Conservation (phyloP, 2,888 invertebrate species). For the Agonopterix subpropinquella region DNA sequence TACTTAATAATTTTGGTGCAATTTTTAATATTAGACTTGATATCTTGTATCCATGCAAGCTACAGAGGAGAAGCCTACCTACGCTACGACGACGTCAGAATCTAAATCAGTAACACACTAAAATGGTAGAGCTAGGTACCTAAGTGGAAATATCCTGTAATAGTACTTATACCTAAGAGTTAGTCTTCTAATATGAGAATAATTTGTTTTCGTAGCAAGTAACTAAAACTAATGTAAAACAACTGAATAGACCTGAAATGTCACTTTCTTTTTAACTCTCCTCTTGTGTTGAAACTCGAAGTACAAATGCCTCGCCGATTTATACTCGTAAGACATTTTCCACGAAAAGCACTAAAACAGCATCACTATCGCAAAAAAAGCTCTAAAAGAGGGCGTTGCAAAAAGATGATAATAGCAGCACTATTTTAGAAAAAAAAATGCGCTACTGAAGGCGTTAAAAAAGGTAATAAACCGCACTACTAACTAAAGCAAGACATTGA, state of each 20-base stretch:
- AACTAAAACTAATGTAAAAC: neutral
- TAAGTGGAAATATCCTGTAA: no score
- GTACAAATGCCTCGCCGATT: conserved; percentile 43
- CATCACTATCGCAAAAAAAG: conserved; percentile 11
- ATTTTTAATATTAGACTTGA: no score
- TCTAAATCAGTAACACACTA: no score
- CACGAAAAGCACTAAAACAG: conserved; percentile 6
- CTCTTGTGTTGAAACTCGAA: conserved; percentile 57
- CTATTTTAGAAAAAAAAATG: conserved; percentile 9
- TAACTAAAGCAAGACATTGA: conserved; percentile 28
- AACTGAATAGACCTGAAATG: conserved; percentile 45
- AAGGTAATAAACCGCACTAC: conserved; percentile 30
- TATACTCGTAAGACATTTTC: conserved; percentile 55
- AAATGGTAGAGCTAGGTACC: no score
- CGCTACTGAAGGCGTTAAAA: conserved; percentile 14
- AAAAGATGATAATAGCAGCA: conserved; percentile 1
- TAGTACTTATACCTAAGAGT: neutral
- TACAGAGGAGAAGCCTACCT: no score
- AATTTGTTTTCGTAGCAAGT: neutral
- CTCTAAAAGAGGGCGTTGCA: conserved; percentile 15
- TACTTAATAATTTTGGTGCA: no score
- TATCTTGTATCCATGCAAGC: no score
- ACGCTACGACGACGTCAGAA: no score
- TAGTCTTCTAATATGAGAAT: neutral
- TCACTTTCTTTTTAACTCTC: conserved; percentile 55